Evolutionary conservation across 2,113 vertebrate genomes (phyloP), one percentile per base, ranked within the genome.

Genomic region (Coracopsis vasa): DNA sequence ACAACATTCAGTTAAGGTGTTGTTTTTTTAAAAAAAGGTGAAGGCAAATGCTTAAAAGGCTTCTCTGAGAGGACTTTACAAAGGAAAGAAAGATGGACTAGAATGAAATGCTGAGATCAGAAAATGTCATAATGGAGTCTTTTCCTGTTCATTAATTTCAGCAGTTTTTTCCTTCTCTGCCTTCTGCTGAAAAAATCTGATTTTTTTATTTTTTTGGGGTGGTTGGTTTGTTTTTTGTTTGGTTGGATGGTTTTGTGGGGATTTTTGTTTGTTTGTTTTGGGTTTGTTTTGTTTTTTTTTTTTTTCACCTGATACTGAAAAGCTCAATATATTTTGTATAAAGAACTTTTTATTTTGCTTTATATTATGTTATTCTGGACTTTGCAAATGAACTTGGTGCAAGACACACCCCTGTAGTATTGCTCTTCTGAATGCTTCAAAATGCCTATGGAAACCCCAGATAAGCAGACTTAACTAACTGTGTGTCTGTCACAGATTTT

Each of bases 191-290:
- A 94, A 90, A 47, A 78, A 47, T 21, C 8, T 47, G 24, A 4
- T 17, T 9, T 1, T 13, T 66, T 60, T 39, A 24, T 23, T n/a
- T 45, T 72, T 58, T n/a, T n/a, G n/a, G 28, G 9, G 33, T n/a
- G 33, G 8, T 58, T n/a, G 33, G 33, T n/a, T 58, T n/a, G 19
- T 20, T 45, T 81, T 64, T 64, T 7, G 33, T 14, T 58, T n/a
- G 7, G 2, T 13, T 56, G 11, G 50, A n/a, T n/a, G 21, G 2
- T 0, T 21, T n/a, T n/a, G n/a, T n/a, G n/a, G n/a, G n/a, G n/a
- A n/a, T n/a, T 42, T 65, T 65, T 56, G 17, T 9, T 54, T 19
- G 17, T 1, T 20, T 48, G 24, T 8, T 48, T 24, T 48, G 25
- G 25, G 25, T 15, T 25, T 48, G 48, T 45, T 50, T 80, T 11